These are phyloP conservation scores for Cremastinae sp. DNA, from an alignment of 2,888 invertebrate species.

Conservation along the genomic window DNA sequence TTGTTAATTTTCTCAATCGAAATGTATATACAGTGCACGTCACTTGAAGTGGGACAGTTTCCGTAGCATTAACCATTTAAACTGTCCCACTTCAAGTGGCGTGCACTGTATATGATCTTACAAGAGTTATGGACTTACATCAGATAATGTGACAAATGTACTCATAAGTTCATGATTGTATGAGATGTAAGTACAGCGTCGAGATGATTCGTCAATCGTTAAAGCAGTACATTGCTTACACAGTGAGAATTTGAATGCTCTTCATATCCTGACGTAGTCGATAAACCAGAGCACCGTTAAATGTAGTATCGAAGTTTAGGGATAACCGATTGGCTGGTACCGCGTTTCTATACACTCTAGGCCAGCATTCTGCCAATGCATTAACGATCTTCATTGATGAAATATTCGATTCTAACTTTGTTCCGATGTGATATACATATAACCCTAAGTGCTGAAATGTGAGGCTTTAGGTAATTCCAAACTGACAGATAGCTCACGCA, in stretches of 20 bases:
- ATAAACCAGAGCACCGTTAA: slow-evolving; percentile 43
- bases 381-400: background rate
- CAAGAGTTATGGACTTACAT: too few relatives aligned
- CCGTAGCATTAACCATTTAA: too few relatives aligned
- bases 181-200: background rate
- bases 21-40: too few relatives aligned
- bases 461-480: background rate
- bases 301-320: slow-evolving; percentile 41
- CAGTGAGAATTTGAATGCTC: slow-evolving; percentile 18
- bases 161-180: background rate
- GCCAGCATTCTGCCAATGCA: too few relatives aligned
- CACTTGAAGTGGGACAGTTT: too few relatives aligned
- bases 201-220: background rate
- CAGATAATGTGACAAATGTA: too few relatives aligned
- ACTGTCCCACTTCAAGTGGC: too few relatives aligned
- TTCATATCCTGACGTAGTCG: slow-evolving; percentile 12
- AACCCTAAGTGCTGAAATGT: too few relatives aligned
- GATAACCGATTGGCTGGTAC: background rate
- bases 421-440: slow-evolving; percentile 29
- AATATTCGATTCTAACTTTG: slow-evolving; percentile 25
- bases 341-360: too few relatives aligned
- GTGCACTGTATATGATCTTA: too few relatives aligned
- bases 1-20: too few relatives aligned
- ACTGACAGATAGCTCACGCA: too few relatives aligned
- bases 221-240: slow-evolving; percentile 23